Percentiles rank a stretch among this genome's conserved stretches.
These are phyloP conservation scores for Himalopsyche japonica DNA, from an alignment of 2,888 invertebrate species.

Conservation along the genomic window DNA sequence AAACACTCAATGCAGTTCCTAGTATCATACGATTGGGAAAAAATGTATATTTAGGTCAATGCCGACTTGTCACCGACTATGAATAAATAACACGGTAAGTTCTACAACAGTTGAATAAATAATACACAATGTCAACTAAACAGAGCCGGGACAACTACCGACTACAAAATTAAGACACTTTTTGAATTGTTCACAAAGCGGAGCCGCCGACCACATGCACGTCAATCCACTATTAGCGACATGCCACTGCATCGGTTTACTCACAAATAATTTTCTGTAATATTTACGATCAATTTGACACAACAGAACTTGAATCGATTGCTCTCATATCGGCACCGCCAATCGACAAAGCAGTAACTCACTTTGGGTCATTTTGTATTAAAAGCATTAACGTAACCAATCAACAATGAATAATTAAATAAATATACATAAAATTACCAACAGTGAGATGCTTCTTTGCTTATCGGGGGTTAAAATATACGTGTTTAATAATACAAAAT, in stretches of 20 bases:
- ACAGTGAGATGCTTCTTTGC: no score
- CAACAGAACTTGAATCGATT: no score
- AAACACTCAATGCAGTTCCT: not conserved
- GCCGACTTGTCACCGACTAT: not conserved
- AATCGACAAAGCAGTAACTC: no score
- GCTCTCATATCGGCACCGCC: no score
- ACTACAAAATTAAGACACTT: conserved; percentile 30
- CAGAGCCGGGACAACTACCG: conserved; percentile 7
- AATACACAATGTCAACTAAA: not conserved
- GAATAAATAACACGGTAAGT: not conserved
- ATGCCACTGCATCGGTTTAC: not conserved
- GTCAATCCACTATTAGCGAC: not conserved
- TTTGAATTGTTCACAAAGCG: conserved; percentile 10
- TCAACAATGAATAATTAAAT: no score
- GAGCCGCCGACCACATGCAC: not conserved
- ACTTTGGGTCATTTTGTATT: no score
- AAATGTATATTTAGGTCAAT: not conserved
- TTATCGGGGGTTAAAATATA: no score
- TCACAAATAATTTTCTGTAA: no score
- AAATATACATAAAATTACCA: no score
- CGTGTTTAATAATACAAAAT: no score
- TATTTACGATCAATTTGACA: no score
- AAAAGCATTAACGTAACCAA: no score
- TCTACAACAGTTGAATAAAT: not conserved
- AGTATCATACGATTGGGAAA: not conserved